Evolutionary conservation across 2,113 vertebrate species (phyloP).

Genomic region (Corynorhinus townsendii): DNA sequence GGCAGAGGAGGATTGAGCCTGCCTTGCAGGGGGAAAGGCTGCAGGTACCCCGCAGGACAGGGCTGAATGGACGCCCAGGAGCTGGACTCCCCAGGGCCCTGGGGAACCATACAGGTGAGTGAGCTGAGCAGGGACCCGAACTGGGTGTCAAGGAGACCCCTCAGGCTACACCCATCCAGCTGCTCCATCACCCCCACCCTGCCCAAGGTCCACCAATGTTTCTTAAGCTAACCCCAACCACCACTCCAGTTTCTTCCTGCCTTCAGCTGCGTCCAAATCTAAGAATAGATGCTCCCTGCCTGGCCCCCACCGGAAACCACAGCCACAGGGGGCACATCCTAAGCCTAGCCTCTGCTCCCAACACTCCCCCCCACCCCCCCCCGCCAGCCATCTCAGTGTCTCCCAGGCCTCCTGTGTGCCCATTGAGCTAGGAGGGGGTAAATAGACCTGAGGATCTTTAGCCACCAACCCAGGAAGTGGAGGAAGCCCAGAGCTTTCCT

Average conservation of each 20-base stretch:
- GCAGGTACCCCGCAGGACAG: background rate
- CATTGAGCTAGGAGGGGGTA: background rate
- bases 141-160: background rate
- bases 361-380: background rate
- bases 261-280: background rate
- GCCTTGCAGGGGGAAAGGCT: background rate
- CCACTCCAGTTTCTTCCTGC: constrained; percentile 44
- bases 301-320: constrained; percentile 47
- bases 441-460: background rate
- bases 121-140: background rate
- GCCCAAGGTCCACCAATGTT: background rate
- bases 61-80: background rate
- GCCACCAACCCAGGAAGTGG: background rate
- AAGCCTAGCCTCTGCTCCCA: background rate
- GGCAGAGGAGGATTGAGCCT: background rate
- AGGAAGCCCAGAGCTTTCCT: background rate
- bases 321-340: constrained; percentile 39
- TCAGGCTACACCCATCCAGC: background rate
- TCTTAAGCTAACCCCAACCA: background rate
- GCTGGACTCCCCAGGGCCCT: background rate
- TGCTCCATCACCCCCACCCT: no score
- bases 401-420: background rate
- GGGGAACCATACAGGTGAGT: background rate
- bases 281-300: constrained; percentile 47
- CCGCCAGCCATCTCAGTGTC: background rate